These are phyloP conservation scores for Pipistrellus kuhlii DNA, from an alignment of 2,797 vertebrate genomes.

Conservation along the genomic window DNA sequence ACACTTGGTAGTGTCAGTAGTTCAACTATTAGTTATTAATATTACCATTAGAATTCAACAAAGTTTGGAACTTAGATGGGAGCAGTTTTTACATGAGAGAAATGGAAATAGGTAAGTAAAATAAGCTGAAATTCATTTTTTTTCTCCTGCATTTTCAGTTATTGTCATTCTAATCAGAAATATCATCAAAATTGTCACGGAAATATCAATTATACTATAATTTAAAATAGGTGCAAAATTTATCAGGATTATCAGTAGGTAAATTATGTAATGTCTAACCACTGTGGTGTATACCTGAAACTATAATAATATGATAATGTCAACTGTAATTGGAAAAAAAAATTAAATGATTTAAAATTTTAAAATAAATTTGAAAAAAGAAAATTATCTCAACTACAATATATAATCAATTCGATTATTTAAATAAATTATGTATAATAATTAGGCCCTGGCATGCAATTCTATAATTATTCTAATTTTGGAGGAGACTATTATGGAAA, in stretches of 20 bases:
- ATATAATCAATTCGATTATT: slow-evolving; percentile 13
- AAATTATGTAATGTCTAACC: background rate
- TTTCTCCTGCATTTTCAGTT: background rate
- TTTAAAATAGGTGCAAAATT: background rate
- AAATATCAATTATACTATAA: slow-evolving; percentile 19
- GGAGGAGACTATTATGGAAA: background rate
- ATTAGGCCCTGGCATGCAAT: background rate
- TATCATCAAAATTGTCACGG: background rate
- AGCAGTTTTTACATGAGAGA: slow-evolving; percentile 23
- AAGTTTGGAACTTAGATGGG: background rate
- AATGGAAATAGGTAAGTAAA: background rate
- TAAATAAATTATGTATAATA: background rate
- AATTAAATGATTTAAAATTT: background rate
- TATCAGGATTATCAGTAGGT: background rate
- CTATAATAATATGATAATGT: background rate
- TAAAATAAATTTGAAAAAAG: background rate
- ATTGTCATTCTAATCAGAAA: slow-evolving; percentile 29
- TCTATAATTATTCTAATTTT: background rate
- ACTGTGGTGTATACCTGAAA: background rate
- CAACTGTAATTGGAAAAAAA: background rate
- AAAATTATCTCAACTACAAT: background rate
- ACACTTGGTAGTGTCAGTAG: background rate
- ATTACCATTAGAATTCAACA: slow-evolving; percentile 19
- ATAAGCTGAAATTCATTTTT: background rate
- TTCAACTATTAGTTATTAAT: slow-evolving; percentile 47